Conservation (phyloP, 2,113 vertebrate species). For the Phocoena phocoena region DNA sequence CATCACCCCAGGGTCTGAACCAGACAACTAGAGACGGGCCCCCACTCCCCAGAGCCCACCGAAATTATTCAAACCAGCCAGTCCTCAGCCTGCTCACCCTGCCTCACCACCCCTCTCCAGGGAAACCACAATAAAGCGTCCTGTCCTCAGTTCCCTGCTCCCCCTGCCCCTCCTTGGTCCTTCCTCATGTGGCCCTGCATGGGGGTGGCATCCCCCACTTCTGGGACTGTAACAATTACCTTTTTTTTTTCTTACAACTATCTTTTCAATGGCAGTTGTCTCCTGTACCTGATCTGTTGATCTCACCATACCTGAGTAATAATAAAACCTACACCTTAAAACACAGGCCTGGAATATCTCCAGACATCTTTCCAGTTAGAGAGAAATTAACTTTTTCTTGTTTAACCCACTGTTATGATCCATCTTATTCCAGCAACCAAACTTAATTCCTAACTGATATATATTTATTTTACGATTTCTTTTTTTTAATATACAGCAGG, state of each 20-base stretch:
- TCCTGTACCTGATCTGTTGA: background rate
- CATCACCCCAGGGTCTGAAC: background rate
- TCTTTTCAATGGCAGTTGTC: too few relatives aligned
- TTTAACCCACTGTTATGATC: background rate
- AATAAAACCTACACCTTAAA: background rate
- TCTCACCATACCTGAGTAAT: background rate
- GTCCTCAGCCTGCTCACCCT: background rate
- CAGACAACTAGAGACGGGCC: background rate
- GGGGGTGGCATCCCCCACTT: background rate
- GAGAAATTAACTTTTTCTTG: background rate
- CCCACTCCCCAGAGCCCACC: background rate
- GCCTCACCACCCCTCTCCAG: too few relatives aligned
- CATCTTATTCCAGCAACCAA: background rate
- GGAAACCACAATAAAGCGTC: background rate
- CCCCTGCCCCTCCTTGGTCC: background rate
- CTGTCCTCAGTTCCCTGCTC: background rate
- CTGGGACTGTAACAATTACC: background rate
- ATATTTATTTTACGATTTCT: background rate
- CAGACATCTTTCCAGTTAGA: background rate
- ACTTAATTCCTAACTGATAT: background rate
- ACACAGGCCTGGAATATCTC: background rate
- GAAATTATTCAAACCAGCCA: background rate
- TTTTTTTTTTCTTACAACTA: too few relatives aligned
- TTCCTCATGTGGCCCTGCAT: background rate
- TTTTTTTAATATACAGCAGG: too few relatives aligned